Conservation (phyloP, 35 echinoderm and acorn worm species). For the Lytechinus pictus region DNA sequence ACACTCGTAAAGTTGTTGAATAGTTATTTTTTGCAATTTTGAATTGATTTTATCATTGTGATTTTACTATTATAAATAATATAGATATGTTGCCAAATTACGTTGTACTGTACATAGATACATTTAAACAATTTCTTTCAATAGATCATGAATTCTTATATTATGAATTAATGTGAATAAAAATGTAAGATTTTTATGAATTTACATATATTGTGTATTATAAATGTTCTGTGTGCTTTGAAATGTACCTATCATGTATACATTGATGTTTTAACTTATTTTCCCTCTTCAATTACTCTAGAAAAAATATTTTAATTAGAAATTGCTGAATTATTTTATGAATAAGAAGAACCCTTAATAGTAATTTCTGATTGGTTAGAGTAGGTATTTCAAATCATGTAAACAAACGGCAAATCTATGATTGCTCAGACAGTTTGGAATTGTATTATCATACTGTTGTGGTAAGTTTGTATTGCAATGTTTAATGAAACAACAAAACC, state of each 20-base stretch:
- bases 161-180: slow-evolving; percentile 5
- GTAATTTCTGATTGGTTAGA: not conserved
- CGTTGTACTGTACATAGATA: slow-evolving; percentile 10
- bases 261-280: not conserved
- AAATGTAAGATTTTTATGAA: slow-evolving; percentile 15
- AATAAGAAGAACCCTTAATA: not conserved
- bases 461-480: not conserved
- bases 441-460: not conserved
- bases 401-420: not conserved
- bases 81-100: slow-evolving; percentile 41
- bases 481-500: no score
- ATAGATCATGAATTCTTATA: slow-evolving; percentile 27
- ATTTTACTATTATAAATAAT: slow-evolving; percentile 4
- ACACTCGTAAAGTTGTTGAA: not conserved
- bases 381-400: not conserved
- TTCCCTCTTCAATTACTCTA: not conserved
- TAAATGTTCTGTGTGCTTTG: not conserved
- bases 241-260: not conserved
- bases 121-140: slow-evolving; percentile 27
- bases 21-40: slow-evolving; percentile 44
- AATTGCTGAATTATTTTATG: not conserved
- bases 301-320: not conserved
- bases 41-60: not conserved
- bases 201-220: not conserved
- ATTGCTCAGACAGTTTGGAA: not conserved